Base-by-base conservation (phyloP, 2,113 vertebrate species). In the Uria lomvia region DNA sequence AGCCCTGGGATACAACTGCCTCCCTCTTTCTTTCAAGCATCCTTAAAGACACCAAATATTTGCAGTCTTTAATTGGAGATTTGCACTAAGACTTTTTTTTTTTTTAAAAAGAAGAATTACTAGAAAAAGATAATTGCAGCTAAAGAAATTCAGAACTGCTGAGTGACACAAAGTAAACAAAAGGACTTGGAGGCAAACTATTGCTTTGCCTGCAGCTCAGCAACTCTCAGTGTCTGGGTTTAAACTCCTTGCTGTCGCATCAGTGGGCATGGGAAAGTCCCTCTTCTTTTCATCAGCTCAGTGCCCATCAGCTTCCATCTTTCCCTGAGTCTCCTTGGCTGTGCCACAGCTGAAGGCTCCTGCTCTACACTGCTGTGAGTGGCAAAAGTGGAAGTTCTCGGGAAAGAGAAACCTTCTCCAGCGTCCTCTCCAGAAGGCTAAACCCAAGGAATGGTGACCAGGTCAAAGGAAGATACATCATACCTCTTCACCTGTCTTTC, bases 241-340 rank as follows among this genome's bases (percentile, higher is more conserved):
- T 72, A 67, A 77, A 58, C 5, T 74, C n/a, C 21, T 29, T 50
- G 16, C 30, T 21, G 42, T 36, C 0, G 0, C 26, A 36, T 4
- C 29, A 86, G 53, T 60, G 22, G 9, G 42, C 53, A 72, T 1
- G 0, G 42, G 14, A 70, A 83, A 86, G 27, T 3, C 30, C 17
- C 13, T 70, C 49, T 60, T 75, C 49, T 60, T 75, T 91, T 38
- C 67, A 49, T 27, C 43, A 53, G 32, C 26, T 45, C 53, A 18
- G 29, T 21, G 38, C 32, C 17, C 34, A 6, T 34, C 34, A 67
- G 21, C 32, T 86, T 63, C 43, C 71, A 72, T 7, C 15, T 45
- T 65, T 52, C 19, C 20, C 20, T 1, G 3, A 8, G 19, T 45
- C 21, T 76, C 14, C 10, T 7, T 2, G 1, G n/a, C n/a, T 63